Evolutionary conservation across 2,113 vertebrate genomes (phyloP), one percentile per base, ranked within the genome.

Genomic region (Caranx melampygus): DNA sequence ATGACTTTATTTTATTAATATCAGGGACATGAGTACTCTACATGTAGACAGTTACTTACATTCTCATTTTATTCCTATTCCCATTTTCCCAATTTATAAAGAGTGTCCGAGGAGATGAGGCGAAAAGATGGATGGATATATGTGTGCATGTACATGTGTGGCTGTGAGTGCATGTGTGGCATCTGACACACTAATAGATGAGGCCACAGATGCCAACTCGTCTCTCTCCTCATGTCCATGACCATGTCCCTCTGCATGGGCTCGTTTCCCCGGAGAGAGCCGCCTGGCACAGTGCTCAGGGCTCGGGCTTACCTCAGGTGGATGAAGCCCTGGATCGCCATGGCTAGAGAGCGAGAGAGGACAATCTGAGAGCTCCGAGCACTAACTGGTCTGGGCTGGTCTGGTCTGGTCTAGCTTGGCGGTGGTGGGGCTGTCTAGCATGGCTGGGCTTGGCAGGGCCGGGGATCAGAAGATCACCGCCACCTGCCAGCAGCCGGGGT

Each of bases 401-500:
- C 58, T 84, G 79, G 84, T 90, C 82, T 84, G 74, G 77, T 87
- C 85, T 82, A 72, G 82, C 83, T 90, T 90, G 90, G 87, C 89
- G 66, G 86, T 76, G 79, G 66, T 87, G 35, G 4, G 72, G 72
- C 81, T 73, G 92, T 94, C 92, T 94, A 91, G 87, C 92, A 89
- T 85, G 85, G 75, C 85, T 84, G 87, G 74, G 87, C 71, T 88
- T 90, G 89, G 88, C 93, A 92, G 87, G 60, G 77, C 82, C 20
- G 76, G 60, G 75, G 87, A 92, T 91, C 88, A 88, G 88, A 81
- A 89, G 84, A 92, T 89, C 85, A 87, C 73, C 78, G 60, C 84
- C 92, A 89, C 91, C 89, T 92, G 91, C 92, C 93, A 93, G 91
- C 90, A 90, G 86, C 85, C 79, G 71, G 78, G 82, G 88, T 91